A percentile compares a stretch with the other conserved stretches of the same genome.
Conservation (phyloP, 2,797 vertebrate genomes). For the Miichthys miiuy region DNA sequence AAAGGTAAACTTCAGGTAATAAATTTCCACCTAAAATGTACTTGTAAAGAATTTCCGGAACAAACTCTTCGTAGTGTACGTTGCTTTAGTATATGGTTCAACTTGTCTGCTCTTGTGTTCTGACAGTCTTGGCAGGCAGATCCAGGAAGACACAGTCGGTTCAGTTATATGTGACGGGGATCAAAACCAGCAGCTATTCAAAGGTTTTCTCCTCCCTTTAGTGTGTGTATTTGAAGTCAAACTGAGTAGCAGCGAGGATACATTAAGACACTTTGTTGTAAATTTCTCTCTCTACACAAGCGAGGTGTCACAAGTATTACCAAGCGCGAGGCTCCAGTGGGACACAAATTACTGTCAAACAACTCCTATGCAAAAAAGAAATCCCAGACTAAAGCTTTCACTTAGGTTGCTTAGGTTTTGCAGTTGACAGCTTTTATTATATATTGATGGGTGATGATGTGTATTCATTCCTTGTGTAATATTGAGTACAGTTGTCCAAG, state of each 20-base stretch:
- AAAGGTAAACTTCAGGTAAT: constrained; percentile 33
- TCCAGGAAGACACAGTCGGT: constrained; percentile 4
- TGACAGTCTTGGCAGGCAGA: constrained; percentile 38
- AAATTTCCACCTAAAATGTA: background rate
- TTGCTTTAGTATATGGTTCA: constrained; percentile 8
- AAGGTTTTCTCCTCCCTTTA: constrained; percentile 51
- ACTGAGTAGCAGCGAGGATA: constrained; percentile 38
- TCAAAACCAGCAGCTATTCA: constrained; percentile 74
- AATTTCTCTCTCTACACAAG: constrained; percentile 60
- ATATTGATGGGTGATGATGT: constrained; percentile 46
- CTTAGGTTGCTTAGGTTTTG: constrained; percentile 58
- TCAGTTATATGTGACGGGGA: constrained; percentile 28
- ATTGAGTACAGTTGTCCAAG: constrained; percentile 46
- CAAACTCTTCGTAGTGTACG: background rate
- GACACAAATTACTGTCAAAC: constrained; percentile 61
- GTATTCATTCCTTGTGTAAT: constrained; percentile 59
- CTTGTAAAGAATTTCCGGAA: background rate
- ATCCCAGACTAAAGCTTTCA: constrained; percentile 72
- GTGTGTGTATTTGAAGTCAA: constrained; percentile 41
- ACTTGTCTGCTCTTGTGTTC: background rate
- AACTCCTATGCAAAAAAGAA: constrained; percentile 82
- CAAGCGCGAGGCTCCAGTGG: constrained; percentile 46
- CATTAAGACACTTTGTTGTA: constrained; percentile 47
- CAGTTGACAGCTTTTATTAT: constrained; percentile 60
- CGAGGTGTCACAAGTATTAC: constrained; percentile 76